Base-by-base conservation (phyloP, 2,888 invertebrate genomes). In the Hedya salicella region DNA sequence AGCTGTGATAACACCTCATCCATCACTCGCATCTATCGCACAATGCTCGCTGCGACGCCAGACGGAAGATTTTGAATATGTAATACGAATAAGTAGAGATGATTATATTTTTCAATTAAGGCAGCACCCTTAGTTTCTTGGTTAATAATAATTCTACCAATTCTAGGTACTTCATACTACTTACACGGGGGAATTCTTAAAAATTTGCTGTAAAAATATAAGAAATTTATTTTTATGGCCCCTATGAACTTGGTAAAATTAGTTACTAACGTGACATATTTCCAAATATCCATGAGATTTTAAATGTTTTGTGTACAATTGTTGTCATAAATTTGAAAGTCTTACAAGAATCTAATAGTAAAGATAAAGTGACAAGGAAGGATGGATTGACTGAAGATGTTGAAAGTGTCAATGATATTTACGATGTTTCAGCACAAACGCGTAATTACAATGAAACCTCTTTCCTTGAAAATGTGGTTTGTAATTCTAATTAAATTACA, bases 1-100 rank as follows among this genome's bases (percentile, higher is more conserved):
- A 86, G 74, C 76, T 66, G 72, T 81, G 91, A 91, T 91, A 91
- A 91, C 82, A 85, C 79, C 83, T 75, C 86, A 91, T 91, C 91
- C 87, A 91, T 91, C 90, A 91, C 77, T 73, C 72, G 76, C 79
- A 70, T 78, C 81, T 81, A 81, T 83, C 83, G 75, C 71, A 74
- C 74, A 76, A 78, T 77, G 75, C 75, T 77, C 79, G 74, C 71
- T 73, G 75, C 70, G 76, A 70, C 74, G 72, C 56, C 53, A 77
- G 73, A 75, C 80, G 87, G 86, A 88, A 88, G 81, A 87, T 88
- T 89, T 87, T 79, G 75, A 78, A 76, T 71, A 40, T 32, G 71
- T 63, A 60, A 68, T 70, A 70, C 57, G 56, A 44, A 65, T 65
- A 66, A 62, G 19, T 68, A 61, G 49, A 48, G 54, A 32, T 36